Percentiles rank a stretch among this genome's conserved stretches.
Conservation (phyloP, 2,797 vertebrate species). For the Syngnathus rostellatus region DNA sequence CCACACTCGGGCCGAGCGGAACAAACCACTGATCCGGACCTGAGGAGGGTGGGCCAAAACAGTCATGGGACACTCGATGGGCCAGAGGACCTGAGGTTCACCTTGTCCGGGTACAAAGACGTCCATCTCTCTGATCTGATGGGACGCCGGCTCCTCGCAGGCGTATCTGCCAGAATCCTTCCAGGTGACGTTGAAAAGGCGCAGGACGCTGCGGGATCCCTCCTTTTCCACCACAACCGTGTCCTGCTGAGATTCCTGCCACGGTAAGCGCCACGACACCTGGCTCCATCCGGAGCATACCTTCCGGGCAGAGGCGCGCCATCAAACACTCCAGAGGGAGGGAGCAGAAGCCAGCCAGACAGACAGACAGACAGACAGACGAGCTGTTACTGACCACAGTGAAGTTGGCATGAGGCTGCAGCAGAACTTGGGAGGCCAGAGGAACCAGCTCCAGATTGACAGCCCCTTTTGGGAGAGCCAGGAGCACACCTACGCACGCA, state of each 20-base stretch:
- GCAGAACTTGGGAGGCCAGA: slow-evolving; percentile 58
- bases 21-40: slow-evolving; percentile 78
- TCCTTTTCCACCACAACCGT: slow-evolving; percentile 40
- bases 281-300: slow-evolving; percentile 67
- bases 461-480: slow-evolving; percentile 21
- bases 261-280: slow-evolving; percentile 68
- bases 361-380: slow-evolving; percentile 15
- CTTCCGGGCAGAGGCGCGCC: slow-evolving; percentile 14
- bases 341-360: neutral
- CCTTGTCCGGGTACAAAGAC: slow-evolving; percentile 85
- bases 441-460: slow-evolving; percentile 61
- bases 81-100: slow-evolving; percentile 32
- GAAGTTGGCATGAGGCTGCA: slow-evolving; percentile 66
- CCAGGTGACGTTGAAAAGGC: slow-evolving; percentile 69
- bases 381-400: slow-evolving; percentile 49
- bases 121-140: slow-evolving; percentile 60
- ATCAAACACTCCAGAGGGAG: too few relatives aligned
- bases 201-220: slow-evolving; percentile 66
- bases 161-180: slow-evolving; percentile 75
- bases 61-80: too few relatives aligned
- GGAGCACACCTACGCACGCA: slow-evolving; percentile 29
- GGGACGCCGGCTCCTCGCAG: slow-evolving; percentile 60
- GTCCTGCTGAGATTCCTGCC: slow-evolving; percentile 3
- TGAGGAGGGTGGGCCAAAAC: slow-evolving; percentile 25
- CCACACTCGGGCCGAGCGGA: slow-evolving; percentile 59